Base-by-base conservation (phyloP, 2,797 vertebrate species). In the Austrolebias charrua region DNA sequence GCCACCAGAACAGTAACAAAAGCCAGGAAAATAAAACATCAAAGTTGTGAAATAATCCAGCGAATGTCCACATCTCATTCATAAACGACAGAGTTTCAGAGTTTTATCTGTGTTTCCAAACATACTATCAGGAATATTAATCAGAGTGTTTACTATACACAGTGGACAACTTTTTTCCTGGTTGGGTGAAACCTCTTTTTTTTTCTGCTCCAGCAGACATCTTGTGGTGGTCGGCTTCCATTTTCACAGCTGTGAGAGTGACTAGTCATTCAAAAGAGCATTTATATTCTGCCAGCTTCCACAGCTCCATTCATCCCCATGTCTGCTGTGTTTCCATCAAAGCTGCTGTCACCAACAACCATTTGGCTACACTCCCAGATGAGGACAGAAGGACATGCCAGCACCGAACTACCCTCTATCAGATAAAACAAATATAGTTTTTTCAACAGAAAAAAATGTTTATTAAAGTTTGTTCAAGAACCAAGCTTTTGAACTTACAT, bases 291-390 rank as follows among this genome's bases (percentile, higher is more conserved):
- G 58, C 52, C 55, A 45, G 63, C 70, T 62, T 12, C 6, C 56
- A 53, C 51, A 60, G 60, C 63, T 73, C 65, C 55, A 60, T 67
- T 75, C 71, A 52, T 38, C 51, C 66, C 33, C 44, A 64, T 8
- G 51, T 71, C 63, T 66, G 63, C 62, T 69, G 51, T 70, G 81
- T 78, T 73, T 55, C 55, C 63, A 63, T 76, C 74, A 79, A 72
- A 79, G 72, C 66, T 72, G 69, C 74, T 76, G 81, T 79, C 76
- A 82, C 73, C 73, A 77, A 60, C 62, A 60, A 60, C 58, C 55
- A 63, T 70, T 67, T 84, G 78, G 73, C 71, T 56, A 24, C 55
- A 38, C 60, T 68, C 75, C 69, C 76, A 38, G 70, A 70, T 52
- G 66, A 79, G 75, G 72, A 74, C 58, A 52, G 55, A 73, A 62